Evolutionary conservation across 1,140 invertebrate species (phyloP), one percentile per base, ranked within the genome.

Genomic region (Drosophila parvula): DNA sequence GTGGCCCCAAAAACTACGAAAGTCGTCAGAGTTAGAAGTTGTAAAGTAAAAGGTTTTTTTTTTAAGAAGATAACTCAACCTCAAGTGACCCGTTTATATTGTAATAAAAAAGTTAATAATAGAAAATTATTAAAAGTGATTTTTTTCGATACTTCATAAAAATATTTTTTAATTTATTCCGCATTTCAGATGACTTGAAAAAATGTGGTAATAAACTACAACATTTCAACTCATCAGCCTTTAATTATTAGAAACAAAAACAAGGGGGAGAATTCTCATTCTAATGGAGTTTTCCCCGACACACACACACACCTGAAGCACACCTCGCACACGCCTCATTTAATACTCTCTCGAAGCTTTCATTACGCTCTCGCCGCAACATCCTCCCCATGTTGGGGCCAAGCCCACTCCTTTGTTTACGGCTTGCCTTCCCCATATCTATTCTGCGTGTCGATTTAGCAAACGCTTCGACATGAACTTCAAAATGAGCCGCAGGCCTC

Each of bases 401-500:
- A 36, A 22, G 22, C 32, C 45, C 67, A 48, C 63, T 68, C 63
- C 63, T 68, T 40, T 56, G 51, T 70, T 70, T 70, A 68, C 64
- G 27, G 38, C 41, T 56, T 40, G 27, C 32, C 41, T 56, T 40
- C 67, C 38, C 48, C 62, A 69, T 36, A 68, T 71, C 34, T 70
- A 57, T 56, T 38, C 65, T 71, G 69, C 69, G 67, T 73, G 67
- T 59, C 69, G 69, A 73, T 73, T 73, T 71, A 50, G 67, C 53
- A 67, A 75, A 51, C 51, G 70, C 53, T 57, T 56, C 56, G 57
- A 77, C 38, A 53, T 68, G 74, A 76, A 77, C 74, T 76, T 76
- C 51, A 76, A 71, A 76, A 56, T 67, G 61, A 76, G 73, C 73
- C 73, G 71, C 71, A 64, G 73, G 69, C 69, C 67, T 71, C 65